These are phyloP conservation scores for Aphidoletes aphidimyza DNA, from an alignment of 2,888 invertebrate species.

Conservation along the genomic window DNA sequence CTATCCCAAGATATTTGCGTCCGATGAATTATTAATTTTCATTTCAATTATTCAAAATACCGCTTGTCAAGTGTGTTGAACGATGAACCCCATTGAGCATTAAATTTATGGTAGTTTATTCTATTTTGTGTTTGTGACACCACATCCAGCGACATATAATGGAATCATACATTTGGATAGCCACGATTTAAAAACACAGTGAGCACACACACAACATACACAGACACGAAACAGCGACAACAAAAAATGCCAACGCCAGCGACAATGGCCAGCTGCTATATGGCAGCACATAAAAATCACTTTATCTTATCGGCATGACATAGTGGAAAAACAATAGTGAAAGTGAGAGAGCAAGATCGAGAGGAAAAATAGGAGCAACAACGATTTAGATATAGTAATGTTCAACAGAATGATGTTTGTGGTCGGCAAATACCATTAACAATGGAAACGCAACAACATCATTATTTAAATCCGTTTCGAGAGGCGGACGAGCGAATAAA, in stretches of 20 bases:
- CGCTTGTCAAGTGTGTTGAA: conserved; percentile 46
- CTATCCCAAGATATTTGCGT: neutral
- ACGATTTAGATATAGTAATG: conserved; percentile 25
- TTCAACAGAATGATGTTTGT: conserved; percentile 40
- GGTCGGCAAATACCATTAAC: conserved; percentile 43
- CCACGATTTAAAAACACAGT: no score
- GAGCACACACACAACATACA: neutral
- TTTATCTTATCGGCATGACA: neutral
- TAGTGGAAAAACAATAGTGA: neutral
- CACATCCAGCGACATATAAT: neutral
- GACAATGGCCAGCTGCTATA: conserved; percentile 16
- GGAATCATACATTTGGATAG: no score
- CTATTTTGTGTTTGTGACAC: neutral
- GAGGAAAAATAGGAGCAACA: neutral
- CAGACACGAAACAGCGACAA: neutral
- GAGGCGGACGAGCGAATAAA: neutral
- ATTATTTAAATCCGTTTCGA: conserved; percentile 11
- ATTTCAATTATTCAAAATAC: conserved; percentile 37
- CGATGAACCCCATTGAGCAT: conserved; percentile 32
- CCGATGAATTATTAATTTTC: conserved; percentile 48
- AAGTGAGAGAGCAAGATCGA: neutral
- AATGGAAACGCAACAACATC: conserved; percentile 16
- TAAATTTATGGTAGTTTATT: conserved; percentile 24
- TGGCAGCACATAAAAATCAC: no score
- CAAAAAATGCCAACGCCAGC: no score